A percentile compares a stretch with the other conserved stretches of the same genome.
Evolutionary conservation across 2,888 invertebrate genomes (phyloP).

Genomic region (Erebia epiphron): DNA sequence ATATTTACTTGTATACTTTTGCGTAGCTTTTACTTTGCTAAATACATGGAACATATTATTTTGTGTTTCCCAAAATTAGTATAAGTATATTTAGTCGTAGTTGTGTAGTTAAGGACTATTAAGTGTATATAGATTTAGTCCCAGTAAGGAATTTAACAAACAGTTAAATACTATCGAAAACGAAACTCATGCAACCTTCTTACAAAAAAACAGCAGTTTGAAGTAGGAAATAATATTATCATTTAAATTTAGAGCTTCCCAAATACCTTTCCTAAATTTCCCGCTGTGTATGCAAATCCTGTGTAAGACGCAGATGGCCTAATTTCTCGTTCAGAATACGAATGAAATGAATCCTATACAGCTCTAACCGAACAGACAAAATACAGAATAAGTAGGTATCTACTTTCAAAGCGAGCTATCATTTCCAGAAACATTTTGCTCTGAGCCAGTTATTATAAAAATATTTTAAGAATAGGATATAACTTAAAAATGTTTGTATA

Average conservation of each 20-base stretch:
- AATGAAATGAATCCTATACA: conserved; percentile 59
- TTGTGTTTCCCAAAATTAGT: too few species aligned
- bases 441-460: background rate
- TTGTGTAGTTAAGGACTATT: too few species aligned
- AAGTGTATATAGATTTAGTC: background rate
- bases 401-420: conserved; percentile 34
- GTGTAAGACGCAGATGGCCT: conserved; percentile 53
- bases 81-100: too few species aligned
- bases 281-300: conserved; percentile 38
- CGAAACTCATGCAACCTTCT: background rate
- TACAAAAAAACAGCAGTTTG: background rate
- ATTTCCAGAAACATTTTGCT: background rate
- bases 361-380: conserved; percentile 30
- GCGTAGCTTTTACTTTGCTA: too few species aligned
- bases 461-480: too few species aligned
- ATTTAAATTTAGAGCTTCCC: conserved; percentile 1
- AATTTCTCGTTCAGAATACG: conserved; percentile 57
- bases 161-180: too few species aligned
- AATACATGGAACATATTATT: too few species aligned
- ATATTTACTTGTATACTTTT: too few species aligned
- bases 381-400: conserved; percentile 1
- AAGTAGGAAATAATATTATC: background rate
- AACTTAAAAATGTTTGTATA: too few species aligned
- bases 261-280: conserved; percentile 18
- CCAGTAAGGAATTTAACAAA: too few species aligned